Evolutionary conservation across 1,140 invertebrate genomes (phyloP).

Genomic region (Euglossa dilemma): DNA sequence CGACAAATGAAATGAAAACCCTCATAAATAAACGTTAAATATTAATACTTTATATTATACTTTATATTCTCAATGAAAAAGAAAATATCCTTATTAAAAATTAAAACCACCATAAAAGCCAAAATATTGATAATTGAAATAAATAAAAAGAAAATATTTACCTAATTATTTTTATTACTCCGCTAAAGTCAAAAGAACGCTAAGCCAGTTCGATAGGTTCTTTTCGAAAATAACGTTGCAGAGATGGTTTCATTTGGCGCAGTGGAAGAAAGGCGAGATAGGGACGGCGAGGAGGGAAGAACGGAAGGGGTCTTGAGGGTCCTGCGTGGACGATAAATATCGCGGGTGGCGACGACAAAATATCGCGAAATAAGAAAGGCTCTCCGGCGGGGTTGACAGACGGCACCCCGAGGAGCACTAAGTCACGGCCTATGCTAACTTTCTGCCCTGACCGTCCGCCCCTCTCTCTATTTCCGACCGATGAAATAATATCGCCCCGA

Average conservation of each 20-base stretch:
- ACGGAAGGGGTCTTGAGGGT: neutral
- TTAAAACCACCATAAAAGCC: too few species aligned
- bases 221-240: neutral
- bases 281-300: slow-evolving; percentile 13
- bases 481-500: slow-evolving; percentile 78
- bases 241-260: slow-evolving; percentile 11
- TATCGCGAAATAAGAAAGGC: slow-evolving; percentile 75
- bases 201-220: too few species aligned
- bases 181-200: too few species aligned
- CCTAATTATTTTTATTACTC: too few species aligned
- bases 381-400: slow-evolving; percentile 71
- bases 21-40: too few species aligned
- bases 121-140: too few species aligned
- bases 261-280: slow-evolving; percentile 38
- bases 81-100: too few species aligned
- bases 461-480: slow-evolving; percentile 60
- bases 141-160: too few species aligned
- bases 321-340: slow-evolving; percentile 73
- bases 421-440: slow-evolving; percentile 77
- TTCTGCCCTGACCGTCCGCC: slow-evolving; percentile 52
- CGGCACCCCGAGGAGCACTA: slow-evolving; percentile 80
- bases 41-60: too few species aligned
- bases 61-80: too few species aligned
- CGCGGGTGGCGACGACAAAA: slow-evolving; percentile 70
- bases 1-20: too few species aligned